phyloP scores from a whole-genome alignment of 2,888 invertebrate species.

The Yponomeuta malinellus region DNA sequence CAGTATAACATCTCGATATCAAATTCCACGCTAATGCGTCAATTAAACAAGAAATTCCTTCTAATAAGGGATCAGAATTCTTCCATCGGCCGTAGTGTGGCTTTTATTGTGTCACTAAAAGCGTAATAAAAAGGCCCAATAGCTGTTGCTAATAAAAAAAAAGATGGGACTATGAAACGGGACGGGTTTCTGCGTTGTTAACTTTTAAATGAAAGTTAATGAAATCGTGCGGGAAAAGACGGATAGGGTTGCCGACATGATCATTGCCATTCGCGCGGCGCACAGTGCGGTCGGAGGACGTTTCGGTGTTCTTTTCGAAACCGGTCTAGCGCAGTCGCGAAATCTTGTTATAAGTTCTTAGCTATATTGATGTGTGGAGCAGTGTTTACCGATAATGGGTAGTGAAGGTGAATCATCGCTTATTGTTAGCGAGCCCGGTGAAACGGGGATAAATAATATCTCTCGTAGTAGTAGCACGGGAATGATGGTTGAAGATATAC shows the following conservation, averaged over 20 bases:
- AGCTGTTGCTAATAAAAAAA: not conserved
- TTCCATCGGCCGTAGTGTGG: not conserved
- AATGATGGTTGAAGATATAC: too few species aligned
- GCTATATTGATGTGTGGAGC: too few species aligned
- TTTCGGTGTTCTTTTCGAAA: too few species aligned
- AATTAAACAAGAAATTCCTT: not conserved
- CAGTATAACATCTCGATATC: not conserved
- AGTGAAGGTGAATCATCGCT: too few species aligned
- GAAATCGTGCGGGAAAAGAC: not conserved
- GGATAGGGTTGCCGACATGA: not conserved
- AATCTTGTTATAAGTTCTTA: too few species aligned
- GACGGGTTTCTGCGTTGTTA: constrained; percentile 12
- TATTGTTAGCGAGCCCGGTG: too few species aligned
- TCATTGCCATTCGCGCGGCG: too few species aligned
- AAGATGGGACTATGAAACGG: not conserved
- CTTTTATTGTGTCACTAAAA: constrained; percentile 4
- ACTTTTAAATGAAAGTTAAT: constrained; percentile 27
- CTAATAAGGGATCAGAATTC: constrained; percentile 4
- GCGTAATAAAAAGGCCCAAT: constrained; percentile 1
- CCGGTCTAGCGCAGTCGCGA: too few species aligned
- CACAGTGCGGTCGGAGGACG: too few species aligned
- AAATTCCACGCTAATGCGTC: not conserved
- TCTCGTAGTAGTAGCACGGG: too few species aligned
- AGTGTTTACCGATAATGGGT: too few species aligned
- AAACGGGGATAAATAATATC: too few species aligned